Conservation (phyloP, 1,140 invertebrate genomes). For the Tribolium madens region DNA sequence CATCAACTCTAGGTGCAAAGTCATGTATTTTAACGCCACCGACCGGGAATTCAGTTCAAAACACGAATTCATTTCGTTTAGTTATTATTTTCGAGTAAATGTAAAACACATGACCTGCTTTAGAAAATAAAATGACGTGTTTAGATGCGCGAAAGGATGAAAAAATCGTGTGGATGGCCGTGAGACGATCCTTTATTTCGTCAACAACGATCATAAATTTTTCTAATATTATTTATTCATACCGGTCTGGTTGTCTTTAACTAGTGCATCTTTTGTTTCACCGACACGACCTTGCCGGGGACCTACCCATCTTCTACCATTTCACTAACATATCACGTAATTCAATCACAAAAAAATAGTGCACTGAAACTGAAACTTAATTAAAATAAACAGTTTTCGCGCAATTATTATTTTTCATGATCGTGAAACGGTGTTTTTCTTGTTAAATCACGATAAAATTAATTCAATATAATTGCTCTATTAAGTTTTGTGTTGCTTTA, state of each 20-base stretch:
- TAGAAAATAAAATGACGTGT: constrained; percentile 17
- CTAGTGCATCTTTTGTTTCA: constrained; percentile 27
- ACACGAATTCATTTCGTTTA: background rate
- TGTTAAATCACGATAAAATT: constrained; percentile 36
- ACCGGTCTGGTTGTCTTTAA: constrained; percentile 7
- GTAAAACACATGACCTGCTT: constrained; percentile 7
- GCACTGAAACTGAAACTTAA: background rate
- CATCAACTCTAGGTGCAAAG: constrained; percentile 31
- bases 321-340: constrained; percentile 33
- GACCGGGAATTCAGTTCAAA: constrained; percentile 9
- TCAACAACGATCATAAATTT: constrained; percentile 24
- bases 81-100: background rate
- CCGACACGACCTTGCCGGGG: background rate
- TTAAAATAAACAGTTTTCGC: background rate
- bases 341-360: background rate
- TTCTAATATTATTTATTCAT: constrained; percentile 1
- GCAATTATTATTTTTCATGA: constrained; percentile 1
- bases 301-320: constrained; percentile 21
- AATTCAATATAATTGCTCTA: constrained; percentile 21
- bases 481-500: constrained; percentile 8
- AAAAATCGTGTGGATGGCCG: constrained; percentile 12
- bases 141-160: constrained; percentile 11
- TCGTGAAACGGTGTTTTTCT: background rate
- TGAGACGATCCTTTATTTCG: constrained; percentile 36
- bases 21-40: constrained; percentile 27